Base-by-base conservation (phyloP, 1,140 invertebrate species). In the Chironomus tepperi region DNA sequence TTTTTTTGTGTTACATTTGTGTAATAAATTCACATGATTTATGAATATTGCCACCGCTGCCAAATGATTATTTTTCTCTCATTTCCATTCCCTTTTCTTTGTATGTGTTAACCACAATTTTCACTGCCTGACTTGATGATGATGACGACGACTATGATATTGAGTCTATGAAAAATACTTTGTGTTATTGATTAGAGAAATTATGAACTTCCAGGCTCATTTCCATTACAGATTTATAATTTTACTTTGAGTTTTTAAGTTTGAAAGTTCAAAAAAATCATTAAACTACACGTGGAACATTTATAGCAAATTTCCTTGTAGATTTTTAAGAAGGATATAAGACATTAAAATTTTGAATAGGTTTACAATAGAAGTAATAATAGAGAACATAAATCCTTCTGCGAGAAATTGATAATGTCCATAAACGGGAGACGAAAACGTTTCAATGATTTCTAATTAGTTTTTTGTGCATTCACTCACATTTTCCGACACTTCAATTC, bases 11-110 rank as follows among this genome's bases (percentile, higher is more conserved):
- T 57, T 57, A n/a, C 47, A 57, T 12, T 34, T 34, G 12, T 57
- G 47, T 57, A 57, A 57, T 57, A 57, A 57, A 57, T 57, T 57
- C 10, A 57, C 47, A 57, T 57, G 47, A 57, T 57, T 57, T 57
- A 57, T 57, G 47, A 57, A 57, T 57, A 57, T 57, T 57, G 10
- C 47, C 47, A 57, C 47, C 47, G 47, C 47, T 57, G 47, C n/a
- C 10, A 57, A 57, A 57, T 57, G 47, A 57, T 57, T 57, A 5
- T 47, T 15, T 57, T 57, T 12, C 15, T 12, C 10, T 57, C 15
- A 10, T 57, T 15, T 5, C 10, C 15, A 1, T 3, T 57, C 47
- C n/a, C 7, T n/a, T 34, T 34, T 34, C 5, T 34, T 5, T 1
- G 24, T 34, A 34, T 34, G 24, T 57, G 12, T n/a, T n/a, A 57